Percentiles rank a stretch among this genome's conserved stretches.
phyloP scores from a whole-genome alignment of 2,888 invertebrate species.

The Leptopilina myrica region DNA sequence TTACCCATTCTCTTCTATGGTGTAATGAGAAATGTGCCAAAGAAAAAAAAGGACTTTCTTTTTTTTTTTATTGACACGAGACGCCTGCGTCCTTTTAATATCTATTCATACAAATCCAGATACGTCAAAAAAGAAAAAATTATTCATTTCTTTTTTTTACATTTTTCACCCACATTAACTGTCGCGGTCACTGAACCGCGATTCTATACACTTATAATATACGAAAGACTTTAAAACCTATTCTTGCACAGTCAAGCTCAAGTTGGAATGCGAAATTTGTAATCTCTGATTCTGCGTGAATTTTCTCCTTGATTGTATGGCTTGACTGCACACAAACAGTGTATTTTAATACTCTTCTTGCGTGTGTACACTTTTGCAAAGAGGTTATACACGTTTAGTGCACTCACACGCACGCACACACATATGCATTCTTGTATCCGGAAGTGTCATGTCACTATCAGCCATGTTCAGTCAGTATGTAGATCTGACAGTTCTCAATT shows the following conservation, averaged over 20 bases:
- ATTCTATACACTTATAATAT: background rate
- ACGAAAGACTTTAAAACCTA: background rate
- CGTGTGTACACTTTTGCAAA: background rate
- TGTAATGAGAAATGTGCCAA: constrained; percentile 5
- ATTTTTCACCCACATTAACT: constrained; percentile 29
- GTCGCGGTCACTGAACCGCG: constrained; percentile 29
- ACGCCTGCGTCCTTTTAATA: background rate
- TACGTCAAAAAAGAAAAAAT: constrained; percentile 15
- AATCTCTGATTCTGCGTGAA: background rate
- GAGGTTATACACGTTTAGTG: background rate
- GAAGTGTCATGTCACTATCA: background rate
- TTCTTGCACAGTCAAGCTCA: constrained; percentile 18
- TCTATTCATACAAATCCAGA: constrained; percentile 3
- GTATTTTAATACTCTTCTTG: background rate
- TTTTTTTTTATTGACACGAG: constrained; percentile 5
- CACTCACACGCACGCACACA: too few species aligned
- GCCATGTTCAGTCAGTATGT: background rate
- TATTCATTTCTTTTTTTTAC: background rate
- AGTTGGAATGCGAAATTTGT: constrained; percentile 26
- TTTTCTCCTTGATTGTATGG: background rate
- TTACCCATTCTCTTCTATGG: constrained; percentile 48
- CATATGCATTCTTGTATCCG: background rate
- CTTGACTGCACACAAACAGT: constrained; percentile 2
- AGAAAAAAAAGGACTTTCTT: background rate
- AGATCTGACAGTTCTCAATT: background rate